Evolutionary conservation across 2,888 invertebrate species (phyloP).

Genomic region (Synergus japonicus): DNA sequence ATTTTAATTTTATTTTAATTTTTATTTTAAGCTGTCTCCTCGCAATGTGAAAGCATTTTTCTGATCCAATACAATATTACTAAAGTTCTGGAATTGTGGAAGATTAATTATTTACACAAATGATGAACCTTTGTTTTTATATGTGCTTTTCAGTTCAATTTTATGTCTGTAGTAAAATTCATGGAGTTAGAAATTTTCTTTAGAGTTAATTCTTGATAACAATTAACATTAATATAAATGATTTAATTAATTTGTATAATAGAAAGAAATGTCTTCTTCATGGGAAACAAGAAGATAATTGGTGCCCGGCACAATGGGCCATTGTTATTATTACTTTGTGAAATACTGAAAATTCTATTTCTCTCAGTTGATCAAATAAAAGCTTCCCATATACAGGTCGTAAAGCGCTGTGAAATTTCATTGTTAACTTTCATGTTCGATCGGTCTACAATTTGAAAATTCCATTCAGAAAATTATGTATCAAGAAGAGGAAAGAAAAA

Average conservation of each 20-base stretch:
- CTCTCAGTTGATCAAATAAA: slow-evolving; percentile 7
- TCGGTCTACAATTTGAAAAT: slow-evolving; percentile 21
- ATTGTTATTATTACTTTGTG: slow-evolving; percentile 10
- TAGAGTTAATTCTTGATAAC: not conserved
- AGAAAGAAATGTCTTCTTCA: not conserved
- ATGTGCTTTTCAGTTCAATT: too few relatives aligned
- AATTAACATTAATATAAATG: not conserved
- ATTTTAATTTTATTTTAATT: too few relatives aligned
- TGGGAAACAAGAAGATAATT: slow-evolving; percentile 12
- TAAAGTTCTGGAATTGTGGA: too few relatives aligned
- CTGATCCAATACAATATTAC: not conserved
- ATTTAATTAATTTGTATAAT: not conserved
- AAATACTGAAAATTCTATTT: slow-evolving; percentile 27
- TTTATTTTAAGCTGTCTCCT: not conserved
- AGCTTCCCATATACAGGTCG: slow-evolving; percentile 5
- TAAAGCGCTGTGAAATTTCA: not conserved
- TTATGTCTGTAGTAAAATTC: too few relatives aligned
- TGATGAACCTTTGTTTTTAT: too few relatives aligned
- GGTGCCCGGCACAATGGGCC: not conserved
- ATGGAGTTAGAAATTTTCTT: too few relatives aligned
- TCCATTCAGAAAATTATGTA: not conserved
- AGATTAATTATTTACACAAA: too few relatives aligned
- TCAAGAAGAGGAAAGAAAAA: not conserved
- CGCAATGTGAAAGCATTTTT: not conserved
- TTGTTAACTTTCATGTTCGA: slow-evolving; percentile 4